These are phyloP conservation scores for Alfaro cultratus DNA, from an alignment of 2,797 vertebrate species.

Conservation along the genomic window DNA sequence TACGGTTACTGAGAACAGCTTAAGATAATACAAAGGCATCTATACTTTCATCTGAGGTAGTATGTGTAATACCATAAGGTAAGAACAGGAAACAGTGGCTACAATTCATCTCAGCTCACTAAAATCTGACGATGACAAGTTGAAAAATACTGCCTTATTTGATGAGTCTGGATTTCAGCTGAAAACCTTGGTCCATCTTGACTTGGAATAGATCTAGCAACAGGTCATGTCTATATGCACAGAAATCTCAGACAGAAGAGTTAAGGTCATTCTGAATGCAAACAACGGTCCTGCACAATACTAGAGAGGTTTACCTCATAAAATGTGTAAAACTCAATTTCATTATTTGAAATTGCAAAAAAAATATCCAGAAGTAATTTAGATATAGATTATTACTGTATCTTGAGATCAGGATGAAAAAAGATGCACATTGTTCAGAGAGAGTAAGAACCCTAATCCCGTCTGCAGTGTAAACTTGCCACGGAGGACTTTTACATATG, in stretches of 20 bases:
- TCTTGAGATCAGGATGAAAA: background rate
- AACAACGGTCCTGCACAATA: background rate
- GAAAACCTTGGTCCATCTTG: background rate
- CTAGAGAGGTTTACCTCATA: background rate
- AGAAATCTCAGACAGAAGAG: background rate
- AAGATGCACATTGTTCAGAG: background rate
- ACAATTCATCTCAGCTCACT: background rate
- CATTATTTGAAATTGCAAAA: background rate
- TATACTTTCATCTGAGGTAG: background rate
- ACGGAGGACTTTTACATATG: too few species aligned
- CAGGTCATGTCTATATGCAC: background rate
- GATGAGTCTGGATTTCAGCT: background rate
- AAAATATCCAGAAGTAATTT: background rate
- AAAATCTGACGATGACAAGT: background rate
- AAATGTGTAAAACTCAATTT: background rate
- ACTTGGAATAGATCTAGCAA: background rate
- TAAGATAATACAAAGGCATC: background rate
- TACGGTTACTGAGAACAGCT: background rate
- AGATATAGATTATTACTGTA: background rate
- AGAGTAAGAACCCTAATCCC: background rate
- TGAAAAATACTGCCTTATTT: background rate
- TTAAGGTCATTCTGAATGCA: background rate
- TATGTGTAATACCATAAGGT: background rate
- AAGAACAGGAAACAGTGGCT: background rate
- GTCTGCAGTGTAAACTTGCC: background rate